Evolutionary conservation across 2,888 invertebrate genomes (phyloP), one percentile per base, ranked within the genome.

Genomic region (Cephus sareptanus): DNA sequence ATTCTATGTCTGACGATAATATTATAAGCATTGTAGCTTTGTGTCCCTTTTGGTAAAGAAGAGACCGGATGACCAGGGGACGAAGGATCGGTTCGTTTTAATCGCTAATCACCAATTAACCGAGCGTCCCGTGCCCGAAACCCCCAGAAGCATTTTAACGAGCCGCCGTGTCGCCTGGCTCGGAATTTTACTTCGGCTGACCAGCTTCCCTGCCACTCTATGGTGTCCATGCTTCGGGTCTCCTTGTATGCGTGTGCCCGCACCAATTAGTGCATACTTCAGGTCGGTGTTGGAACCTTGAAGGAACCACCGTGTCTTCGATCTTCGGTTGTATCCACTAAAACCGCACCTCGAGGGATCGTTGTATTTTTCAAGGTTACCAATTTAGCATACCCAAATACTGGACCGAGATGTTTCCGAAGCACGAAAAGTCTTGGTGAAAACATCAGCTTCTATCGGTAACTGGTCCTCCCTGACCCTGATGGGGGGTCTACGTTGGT

Each of bases 71-170:
- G 79, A 79, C 79, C 75, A 80, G 80, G 83, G 81, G 81, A 81
- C 76, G 69, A 88, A 83, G 85, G 86, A 88, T 88, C 89, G 89
- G 87, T 90, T 90, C 89, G 90, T 91, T 91, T 91, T 91, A 91
- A 91, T 91, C 90, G 91, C 90, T 91, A 91, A 91, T 91, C 91
- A 90, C 91, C 91, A 91, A 91, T 91, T 91, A 91, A 90, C 90
- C 88, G 84, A 85, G 86, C 88, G 89, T 90, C 89, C 88, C 87
- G 88, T 87, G 88, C 86, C 90, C 90, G 84, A 91, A 91, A 91
- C 88, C 88, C 90, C 89, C 90, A 90, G 90, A 91, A 91, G 90
- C 91, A 91, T 91, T 91, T 91, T 91, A 91, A 91, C 91, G 91
- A 91, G 91, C 91, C 90, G 90, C 90, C 87, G 89, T 90, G 91